Base-by-base conservation (phyloP, 2,797 vertebrate species). In the Halcyon smyrnensis region DNA sequence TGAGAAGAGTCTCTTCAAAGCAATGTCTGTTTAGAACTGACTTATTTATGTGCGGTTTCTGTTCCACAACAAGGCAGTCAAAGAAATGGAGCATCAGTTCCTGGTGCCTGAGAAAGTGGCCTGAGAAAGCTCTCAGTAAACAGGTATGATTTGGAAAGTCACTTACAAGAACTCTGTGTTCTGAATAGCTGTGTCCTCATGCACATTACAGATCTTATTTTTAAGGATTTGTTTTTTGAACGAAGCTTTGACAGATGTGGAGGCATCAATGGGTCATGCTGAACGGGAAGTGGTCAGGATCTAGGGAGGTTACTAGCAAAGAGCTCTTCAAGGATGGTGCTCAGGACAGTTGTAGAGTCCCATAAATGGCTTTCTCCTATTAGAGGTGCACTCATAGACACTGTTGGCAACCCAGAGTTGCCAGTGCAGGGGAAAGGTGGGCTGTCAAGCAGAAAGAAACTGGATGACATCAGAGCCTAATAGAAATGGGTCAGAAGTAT, bases 1-100 rank as follows among this genome's bases (percentile, higher is more conserved):
- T 94, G 85, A 95, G 95, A 95, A 95, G 93, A 93, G 91, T 90
- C 77, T 95, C 91, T 96, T 97, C 96, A 96, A 95, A 97, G 93
- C 88, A 48, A 36, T 88, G 84, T 93, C 95, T 97, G 91, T 96
- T 97, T 93, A 95, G 93, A 82, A 79, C 60, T 94, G 85, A 67
- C 93, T 95, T 95, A 93, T 97, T 97, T 93, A 95, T 93, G 90
- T 93, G 91, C 57, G 56, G 60, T 91, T 91, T 90, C 83, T 95
- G 77, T 89, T 95, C 59, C 67, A 34, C 74, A 68, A 80, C 88
- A 97, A 90, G 91, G 59, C 59, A 60, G 91, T 68, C 91, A 96
- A 85, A 95, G 90, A 95, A 95, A 87, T 2, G 27, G 39, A 94
- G 60, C 83, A 76, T 91, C 85, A 64, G 86, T 94, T 91, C 90